Evolutionary conservation across 1,140 invertebrate species (phyloP).

Genomic region (Ganaspis sp.): DNA sequence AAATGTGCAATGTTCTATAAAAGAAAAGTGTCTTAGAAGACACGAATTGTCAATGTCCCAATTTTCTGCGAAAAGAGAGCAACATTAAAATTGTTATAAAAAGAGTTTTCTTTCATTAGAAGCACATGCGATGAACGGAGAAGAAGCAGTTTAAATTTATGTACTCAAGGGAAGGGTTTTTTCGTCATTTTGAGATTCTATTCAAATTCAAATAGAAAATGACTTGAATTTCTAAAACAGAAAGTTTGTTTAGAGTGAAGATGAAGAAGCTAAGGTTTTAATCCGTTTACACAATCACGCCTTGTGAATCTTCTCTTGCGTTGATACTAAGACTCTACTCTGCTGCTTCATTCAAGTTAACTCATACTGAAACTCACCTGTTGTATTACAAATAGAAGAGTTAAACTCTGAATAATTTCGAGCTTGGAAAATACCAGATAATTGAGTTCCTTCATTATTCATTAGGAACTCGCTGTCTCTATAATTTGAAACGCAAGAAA

Average conservation of each 20-base stretch:
- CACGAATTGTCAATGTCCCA: too few relatives aligned
- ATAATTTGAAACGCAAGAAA: background rate
- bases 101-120: too few relatives aligned
- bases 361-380: constrained; percentile 1
- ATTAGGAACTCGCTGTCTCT: background rate
- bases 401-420: constrained; percentile 14
- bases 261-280: constrained; percentile 10
- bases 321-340: constrained; percentile 5
- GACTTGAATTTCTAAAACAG: background rate
- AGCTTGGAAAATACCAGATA: constrained; percentile 5
- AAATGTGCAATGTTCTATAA: too few relatives aligned
- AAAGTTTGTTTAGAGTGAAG: background rate
- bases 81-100: too few relatives aligned
- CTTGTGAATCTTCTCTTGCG: constrained; percentile 7
- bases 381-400: constrained; percentile 14
- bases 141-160: too few relatives aligned
- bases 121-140: too few relatives aligned
- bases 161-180: too few relatives aligned
- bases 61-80: too few relatives aligned
- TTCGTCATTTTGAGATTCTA: background rate
- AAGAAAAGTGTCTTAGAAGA: too few relatives aligned
- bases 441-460: constrained; percentile 10
- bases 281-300: constrained; percentile 12
- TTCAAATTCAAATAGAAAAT: background rate
- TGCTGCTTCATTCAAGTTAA: constrained; percentile 13